Conservation (phyloP, 2,797 vertebrate genomes). For the Acanthopagrus latus region DNA sequence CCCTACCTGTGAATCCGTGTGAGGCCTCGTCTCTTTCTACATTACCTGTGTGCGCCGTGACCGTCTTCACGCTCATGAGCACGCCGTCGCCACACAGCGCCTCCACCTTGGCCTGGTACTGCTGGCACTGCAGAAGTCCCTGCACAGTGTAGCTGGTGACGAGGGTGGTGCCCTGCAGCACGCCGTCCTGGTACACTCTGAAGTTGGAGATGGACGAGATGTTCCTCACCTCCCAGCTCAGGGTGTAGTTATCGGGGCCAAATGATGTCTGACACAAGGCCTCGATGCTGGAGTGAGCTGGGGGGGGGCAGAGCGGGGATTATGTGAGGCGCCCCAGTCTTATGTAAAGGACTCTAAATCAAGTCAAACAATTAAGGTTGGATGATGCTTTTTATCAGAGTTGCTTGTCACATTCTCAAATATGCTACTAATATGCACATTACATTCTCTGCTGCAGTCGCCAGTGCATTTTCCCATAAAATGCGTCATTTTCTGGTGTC, state of each 20-base stretch:
- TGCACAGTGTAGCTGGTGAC: conserved; percentile 59
- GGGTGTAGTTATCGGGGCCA: conserved; percentile 73
- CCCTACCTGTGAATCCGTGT: too few species aligned
- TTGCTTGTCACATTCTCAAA: not conserved
- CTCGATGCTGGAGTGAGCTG: conserved; percentile 76
- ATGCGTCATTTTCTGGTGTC: not conserved
- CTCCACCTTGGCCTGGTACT: conserved; percentile 73
- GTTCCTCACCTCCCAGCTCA: conserved; percentile 77
- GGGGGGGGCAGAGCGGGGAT: not conserved
- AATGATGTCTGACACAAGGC: conserved; percentile 64
- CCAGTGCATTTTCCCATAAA: too few species aligned
- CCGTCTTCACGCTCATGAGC: conserved; percentile 62
- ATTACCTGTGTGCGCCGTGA: conserved; percentile 75
- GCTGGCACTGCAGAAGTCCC: conserved; percentile 70
- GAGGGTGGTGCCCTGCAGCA: conserved; percentile 65
- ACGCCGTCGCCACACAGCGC: conserved; percentile 77
- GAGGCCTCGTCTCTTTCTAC: not conserved
- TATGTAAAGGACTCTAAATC: not conserved
- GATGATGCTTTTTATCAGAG: too few species aligned
- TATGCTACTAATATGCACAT: not conserved
- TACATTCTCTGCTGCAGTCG: not conserved
- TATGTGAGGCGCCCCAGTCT: too few species aligned
- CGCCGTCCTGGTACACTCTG: conserved; percentile 75
- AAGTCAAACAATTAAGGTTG: too few species aligned
- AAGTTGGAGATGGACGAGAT: conserved; percentile 74